phyloP scores from a whole-genome alignment of 1,140 invertebrate genomes.

The Drosophila setifemur region DNA sequence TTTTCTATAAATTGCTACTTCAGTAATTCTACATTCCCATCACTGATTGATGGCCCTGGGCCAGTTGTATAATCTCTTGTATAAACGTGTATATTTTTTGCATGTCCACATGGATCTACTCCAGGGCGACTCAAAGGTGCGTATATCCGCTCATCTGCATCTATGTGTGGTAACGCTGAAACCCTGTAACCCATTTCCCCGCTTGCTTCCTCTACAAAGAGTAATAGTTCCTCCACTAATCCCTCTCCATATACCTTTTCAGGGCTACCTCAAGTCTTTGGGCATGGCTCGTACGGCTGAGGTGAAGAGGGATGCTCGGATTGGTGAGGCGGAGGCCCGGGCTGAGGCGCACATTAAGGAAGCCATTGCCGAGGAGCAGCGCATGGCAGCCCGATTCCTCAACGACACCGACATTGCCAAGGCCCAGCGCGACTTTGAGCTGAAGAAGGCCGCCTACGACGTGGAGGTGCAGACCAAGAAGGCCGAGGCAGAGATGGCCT shows the following conservation, averaged over 20 bases:
- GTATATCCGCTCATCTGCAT: conserved; percentile 43
- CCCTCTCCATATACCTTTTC: conserved; percentile 51
- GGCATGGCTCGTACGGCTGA: conserved; percentile 98
- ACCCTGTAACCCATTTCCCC: background rate
- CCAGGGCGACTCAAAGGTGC: conserved; percentile 84
- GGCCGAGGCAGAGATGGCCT: conserved; percentile 97
- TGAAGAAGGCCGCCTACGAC: conserved; percentile 98
- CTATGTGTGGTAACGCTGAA: conserved; percentile 15
- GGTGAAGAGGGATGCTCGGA: conserved; percentile 97
- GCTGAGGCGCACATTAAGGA: conserved; percentile 95
- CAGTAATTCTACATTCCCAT: no score
- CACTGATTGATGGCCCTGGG: background rate
- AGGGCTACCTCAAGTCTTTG: conserved; percentile 97
- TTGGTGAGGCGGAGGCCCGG: conserved; percentile 97
- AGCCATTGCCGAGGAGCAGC: conserved; percentile 97
- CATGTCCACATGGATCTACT: conserved; percentile 61
- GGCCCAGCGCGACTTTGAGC: conserved; percentile 96
- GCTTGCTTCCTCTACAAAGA: background rate
- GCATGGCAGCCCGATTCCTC: conserved; percentile 94
- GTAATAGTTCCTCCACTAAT: background rate
- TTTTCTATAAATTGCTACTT: no score
- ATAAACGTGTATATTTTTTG: conserved; percentile 69
- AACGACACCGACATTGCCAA: conserved; percentile 99
- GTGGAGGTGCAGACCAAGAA: conserved; percentile 97
- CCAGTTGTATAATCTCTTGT: conserved; percentile 41